Conservation (phyloP, 2,113 vertebrate species). For the Nibea albiflora region DNA sequence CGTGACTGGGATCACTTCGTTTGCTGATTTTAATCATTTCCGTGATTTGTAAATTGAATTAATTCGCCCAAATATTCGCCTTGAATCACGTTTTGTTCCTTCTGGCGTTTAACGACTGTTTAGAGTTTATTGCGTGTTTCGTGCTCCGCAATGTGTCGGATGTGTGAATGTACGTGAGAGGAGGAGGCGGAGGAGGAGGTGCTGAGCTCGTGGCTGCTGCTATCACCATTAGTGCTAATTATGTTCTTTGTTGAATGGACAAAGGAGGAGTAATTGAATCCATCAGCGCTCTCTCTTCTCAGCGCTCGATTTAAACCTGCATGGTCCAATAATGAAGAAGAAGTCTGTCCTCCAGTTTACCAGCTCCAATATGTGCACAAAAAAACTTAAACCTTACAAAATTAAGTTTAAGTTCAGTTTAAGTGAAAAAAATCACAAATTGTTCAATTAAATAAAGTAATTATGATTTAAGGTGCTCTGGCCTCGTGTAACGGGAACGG, state of each 20-base stretch:
- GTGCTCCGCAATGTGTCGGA: not conserved
- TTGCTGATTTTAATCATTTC: slow-evolving; percentile 55
- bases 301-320: slow-evolving; percentile 23
- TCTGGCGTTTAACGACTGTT: not conserved
- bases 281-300: slow-evolving; percentile 16
- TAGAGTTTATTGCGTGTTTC: slow-evolving; percentile 9
- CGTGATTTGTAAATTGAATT: slow-evolving; percentile 11
- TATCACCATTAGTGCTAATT: slow-evolving; percentile 64
- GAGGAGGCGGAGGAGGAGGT: not conserved
- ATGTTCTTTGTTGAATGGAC: slow-evolving; percentile 64
- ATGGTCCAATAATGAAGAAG: not conserved
- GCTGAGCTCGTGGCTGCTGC: slow-evolving; percentile 5
- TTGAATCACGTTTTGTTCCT: not conserved
- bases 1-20: slow-evolving; percentile 34
- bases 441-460: too few species aligned
- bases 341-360: not conserved
- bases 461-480: too few species aligned
- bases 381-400: not conserved
- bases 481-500: too few species aligned
- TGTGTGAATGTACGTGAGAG: not conserved
- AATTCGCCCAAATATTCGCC: slow-evolving; percentile 22
- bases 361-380: not conserved
- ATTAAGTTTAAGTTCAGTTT: too few species aligned
- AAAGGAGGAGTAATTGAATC: slow-evolving; percentile 63
- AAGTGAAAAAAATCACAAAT: too few species aligned